Conservation (phyloP, 2,888 invertebrate genomes). For the Rhingia campestris region DNA sequence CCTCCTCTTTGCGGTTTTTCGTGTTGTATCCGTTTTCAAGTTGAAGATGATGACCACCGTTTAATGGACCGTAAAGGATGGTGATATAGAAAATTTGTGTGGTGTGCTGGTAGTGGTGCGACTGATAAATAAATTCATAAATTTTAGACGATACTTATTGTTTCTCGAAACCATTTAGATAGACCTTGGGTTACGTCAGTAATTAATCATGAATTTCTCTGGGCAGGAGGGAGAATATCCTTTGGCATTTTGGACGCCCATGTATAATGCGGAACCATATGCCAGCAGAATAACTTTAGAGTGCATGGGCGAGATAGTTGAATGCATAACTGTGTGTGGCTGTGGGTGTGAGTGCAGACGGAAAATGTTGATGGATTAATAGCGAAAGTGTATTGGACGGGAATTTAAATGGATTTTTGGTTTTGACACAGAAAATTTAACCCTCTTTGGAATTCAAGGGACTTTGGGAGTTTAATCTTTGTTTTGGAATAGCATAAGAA, state of each 20-base stretch:
- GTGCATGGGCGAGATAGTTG: constrained; percentile 20
- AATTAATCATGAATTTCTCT: constrained; percentile 65
- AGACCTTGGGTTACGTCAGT: constrained; percentile 51
- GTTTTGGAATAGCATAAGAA: no score
- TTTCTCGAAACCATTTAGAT: constrained; percentile 32
- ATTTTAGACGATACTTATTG: constrained; percentile 45
- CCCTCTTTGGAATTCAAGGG: no score
- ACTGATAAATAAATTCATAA: constrained; percentile 47
- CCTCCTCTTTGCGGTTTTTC: constrained; percentile 24
- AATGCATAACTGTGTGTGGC: constrained; percentile 3
- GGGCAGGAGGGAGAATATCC: background rate
- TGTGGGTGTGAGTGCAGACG: background rate
- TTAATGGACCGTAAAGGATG: constrained; percentile 53
- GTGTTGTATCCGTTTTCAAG: constrained; percentile 27
- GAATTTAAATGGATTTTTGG: constrained; percentile 16
- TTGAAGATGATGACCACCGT: constrained; percentile 19
- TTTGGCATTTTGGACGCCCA: constrained; percentile 22
- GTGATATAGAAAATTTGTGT: constrained; percentile 58
- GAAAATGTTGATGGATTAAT: constrained; percentile 40
- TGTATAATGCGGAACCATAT: constrained; percentile 41
- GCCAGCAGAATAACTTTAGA: constrained; percentile 22
- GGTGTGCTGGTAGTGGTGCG: background rate
- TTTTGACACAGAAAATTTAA: constrained; percentile 3
- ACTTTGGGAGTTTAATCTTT: no score
- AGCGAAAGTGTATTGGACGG: background rate